Evolutionary conservation across 1,140 invertebrate genomes (phyloP).

Genomic region (Caenorhabditis elegans): DNA sequence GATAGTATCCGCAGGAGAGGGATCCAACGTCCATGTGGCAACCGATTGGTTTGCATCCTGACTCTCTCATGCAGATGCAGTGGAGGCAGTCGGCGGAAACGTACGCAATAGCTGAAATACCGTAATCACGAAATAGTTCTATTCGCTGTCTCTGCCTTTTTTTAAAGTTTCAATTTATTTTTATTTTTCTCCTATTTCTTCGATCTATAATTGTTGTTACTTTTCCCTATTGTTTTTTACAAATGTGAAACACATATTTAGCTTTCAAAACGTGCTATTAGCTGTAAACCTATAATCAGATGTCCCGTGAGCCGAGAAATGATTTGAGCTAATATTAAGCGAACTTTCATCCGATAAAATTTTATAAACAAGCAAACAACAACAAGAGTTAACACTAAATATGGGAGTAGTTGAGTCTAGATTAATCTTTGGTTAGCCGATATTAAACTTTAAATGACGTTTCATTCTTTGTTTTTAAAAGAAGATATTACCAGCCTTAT

Average conservation of each 20-base stretch:
- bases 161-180: background rate
- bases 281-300: background rate
- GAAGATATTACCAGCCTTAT: background rate
- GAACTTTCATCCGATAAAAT: background rate
- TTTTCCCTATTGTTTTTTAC: too few relatives aligned
- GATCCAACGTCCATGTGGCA: slow-evolving; percentile 63
- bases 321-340: background rate
- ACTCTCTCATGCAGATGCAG: slow-evolving; percentile 57
- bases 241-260: too few relatives aligned
- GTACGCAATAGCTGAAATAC: slow-evolving; percentile 31
- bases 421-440: slow-evolving; percentile 8
- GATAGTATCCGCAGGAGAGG: slow-evolving; percentile 66
- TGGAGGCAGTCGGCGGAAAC: slow-evolving; percentile 41
- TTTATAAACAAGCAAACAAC: background rate
- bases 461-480: background rate
- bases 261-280: too few relatives aligned
- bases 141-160: background rate
- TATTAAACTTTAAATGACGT: background rate
- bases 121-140: background rate
- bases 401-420: background rate
- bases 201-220: too few relatives aligned
- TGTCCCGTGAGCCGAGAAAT: background rate
- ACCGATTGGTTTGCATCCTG: slow-evolving; percentile 58
- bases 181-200: background rate
- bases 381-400: background rate